A percentile compares a stretch with the other conserved stretches of the same genome.
These are phyloP conservation scores for Enteromius unitaeniatus DNA, from an alignment of 2,797 vertebrate genomes.

Conservation along the genomic window DNA sequence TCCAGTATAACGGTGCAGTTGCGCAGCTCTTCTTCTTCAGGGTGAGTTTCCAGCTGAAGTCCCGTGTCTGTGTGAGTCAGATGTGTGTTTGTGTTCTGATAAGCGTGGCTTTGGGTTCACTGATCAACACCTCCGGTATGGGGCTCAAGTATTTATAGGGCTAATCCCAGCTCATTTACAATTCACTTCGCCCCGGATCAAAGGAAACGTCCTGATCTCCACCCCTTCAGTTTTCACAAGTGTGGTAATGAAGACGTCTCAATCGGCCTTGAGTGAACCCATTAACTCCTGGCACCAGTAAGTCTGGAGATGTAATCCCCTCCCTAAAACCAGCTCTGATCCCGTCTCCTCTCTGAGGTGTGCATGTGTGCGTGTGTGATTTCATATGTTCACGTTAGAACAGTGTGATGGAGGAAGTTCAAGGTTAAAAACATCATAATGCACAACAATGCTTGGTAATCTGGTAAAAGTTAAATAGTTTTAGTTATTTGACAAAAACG, in stretches of 20 bases:
- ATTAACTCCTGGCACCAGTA: constrained; percentile 82
- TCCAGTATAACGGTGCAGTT: not conserved
- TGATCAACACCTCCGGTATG: constrained; percentile 54
- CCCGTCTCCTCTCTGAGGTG: constrained; percentile 54
- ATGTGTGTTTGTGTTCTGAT: constrained; percentile 49
- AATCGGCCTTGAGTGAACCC: constrained; percentile 81
- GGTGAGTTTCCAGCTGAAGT: constrained; percentile 18
- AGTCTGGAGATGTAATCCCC: constrained; percentile 73
- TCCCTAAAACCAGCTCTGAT: constrained; percentile 59
- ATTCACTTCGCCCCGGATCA: constrained; percentile 75
- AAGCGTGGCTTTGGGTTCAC: constrained; percentile 28
- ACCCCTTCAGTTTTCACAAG: constrained; percentile 82
- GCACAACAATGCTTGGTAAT: too few species aligned
- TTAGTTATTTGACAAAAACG: not conserved
- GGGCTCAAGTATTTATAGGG: constrained; percentile 73
- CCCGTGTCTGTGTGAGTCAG: constrained; percentile 32
- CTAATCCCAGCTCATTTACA: constrained; percentile 66
- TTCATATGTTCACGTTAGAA: constrained; percentile 30
- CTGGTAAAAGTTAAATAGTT: not conserved
- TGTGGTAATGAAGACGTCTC: constrained; percentile 83
- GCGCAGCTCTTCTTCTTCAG: constrained; percentile 12
- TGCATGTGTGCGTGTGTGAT: constrained; percentile 50
- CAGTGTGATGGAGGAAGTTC: constrained; percentile 29
- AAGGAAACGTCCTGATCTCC: constrained; percentile 70
- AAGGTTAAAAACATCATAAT: constrained; percentile 19